Evolutionary conservation across 35 echinoderm and acorn worm species (phyloP), one percentile per base, ranked within the genome.

Genomic region (Amphiura filiformis): DNA sequence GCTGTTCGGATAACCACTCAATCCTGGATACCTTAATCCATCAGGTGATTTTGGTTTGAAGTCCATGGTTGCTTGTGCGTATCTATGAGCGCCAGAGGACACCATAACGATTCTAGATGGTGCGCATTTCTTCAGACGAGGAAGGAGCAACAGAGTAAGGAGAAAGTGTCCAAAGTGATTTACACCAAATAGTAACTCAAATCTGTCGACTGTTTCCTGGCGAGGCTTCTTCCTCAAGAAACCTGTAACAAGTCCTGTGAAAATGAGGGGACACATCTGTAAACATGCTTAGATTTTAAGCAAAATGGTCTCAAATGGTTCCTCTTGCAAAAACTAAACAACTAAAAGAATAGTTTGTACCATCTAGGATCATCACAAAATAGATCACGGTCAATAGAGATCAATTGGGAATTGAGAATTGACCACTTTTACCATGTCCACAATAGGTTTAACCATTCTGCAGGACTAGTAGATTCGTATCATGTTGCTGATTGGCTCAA

Each of bases 1-100:
- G 35, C 95, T 92, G 13, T 52, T 75, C 0, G 41, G 35, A 85
- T 97, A 97, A 17, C 65, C 82, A 7, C 81, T 81, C 23, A 92
- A 78, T 34, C 75, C 80, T 4, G 92, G 82, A 81, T 85, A 93
- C 42, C 44, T 7, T 52, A 52, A 20, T 52, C 44, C 44, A 52
- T 52, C 44, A 11, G 44, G 20, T 52, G 44, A 52, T 20, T 11
- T 7, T 20, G 44, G 44, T 20, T 52, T 52, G 44, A 52, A 52
- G 44, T 52, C 44, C 44, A 52, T 11, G 7, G 44, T 20, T 52
- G 44, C 20, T 52, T 52, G 44, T 52, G 44, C 44, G 20, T 11
- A 20, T 20, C 7, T 52, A 20, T 52, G 44, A 7, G 20, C 20
- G 20, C 44, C 44, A 7, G 44, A 52, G 7, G 44, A 52, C 44